These are phyloP conservation scores for Ypsolopha sequella DNA, from an alignment of 2,888 invertebrate genomes.

Conservation along the genomic window DNA sequence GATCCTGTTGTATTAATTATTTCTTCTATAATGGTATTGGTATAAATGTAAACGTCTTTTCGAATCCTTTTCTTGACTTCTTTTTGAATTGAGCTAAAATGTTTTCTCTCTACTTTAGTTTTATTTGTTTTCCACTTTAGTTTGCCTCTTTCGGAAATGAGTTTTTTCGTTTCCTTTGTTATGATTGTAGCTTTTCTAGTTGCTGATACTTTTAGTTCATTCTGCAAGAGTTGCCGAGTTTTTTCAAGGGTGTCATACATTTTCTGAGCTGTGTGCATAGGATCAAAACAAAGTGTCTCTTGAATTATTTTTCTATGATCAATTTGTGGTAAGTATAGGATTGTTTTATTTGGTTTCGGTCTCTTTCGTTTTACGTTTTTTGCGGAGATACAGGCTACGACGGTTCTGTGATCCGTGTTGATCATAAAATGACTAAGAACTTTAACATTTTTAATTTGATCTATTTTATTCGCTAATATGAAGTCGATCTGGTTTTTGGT, in stretches of 20 bases:
- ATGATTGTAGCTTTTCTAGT: neutral
- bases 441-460: neutral
- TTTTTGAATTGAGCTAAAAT: no score
- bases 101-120: no score
- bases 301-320: neutral
- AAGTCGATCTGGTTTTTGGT: neutral
- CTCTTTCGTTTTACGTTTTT: neutral
- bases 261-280: no score
- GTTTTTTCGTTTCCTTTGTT: neutral
- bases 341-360: neutral
- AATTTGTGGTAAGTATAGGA: neutral
- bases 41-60: no score
- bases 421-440: neutral
- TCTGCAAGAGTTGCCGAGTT: neutral
- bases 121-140: neutral
- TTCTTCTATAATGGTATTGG: no score
- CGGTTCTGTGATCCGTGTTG: neutral
- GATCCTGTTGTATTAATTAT: no score
- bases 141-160: neutral
- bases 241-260: neutral
- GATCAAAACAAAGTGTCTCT: no score
- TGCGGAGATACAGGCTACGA: neutral
- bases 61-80: no score
- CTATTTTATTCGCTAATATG: neutral
- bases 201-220: neutral